These are phyloP conservation scores for Chrysaora quinquecirrha DNA, from an alignment of 30 jellyfish, hydroid and myxozoan species.

Conservation along the genomic window DNA sequence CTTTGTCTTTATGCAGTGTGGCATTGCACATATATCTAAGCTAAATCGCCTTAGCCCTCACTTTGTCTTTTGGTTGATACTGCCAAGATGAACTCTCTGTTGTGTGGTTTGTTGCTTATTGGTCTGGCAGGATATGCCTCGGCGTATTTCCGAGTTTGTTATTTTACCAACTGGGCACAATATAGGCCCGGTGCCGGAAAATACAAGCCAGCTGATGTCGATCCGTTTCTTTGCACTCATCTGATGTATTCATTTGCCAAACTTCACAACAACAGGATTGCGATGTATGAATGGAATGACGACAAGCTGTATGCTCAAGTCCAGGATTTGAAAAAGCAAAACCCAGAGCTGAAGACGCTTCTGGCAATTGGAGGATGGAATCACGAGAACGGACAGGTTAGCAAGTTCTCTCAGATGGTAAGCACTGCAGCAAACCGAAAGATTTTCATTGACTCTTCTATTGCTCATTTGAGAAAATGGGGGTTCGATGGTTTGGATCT, in stretches of 20 bases:
- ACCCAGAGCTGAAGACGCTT: conserved; percentile 76
- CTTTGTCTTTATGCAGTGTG: too few species aligned
- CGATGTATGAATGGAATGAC: conserved; percentile 87
- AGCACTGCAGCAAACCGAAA: conserved; percentile 73
- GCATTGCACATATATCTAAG: too few species aligned
- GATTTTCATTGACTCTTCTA: neutral
- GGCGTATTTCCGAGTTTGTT: conserved; percentile 80
- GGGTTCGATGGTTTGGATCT: neutral
- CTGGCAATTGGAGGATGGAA: conserved; percentile 97
- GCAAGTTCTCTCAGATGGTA: conserved; percentile 90
- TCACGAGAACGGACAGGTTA: conserved; percentile 82
- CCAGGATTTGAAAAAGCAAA: conserved; percentile 60
- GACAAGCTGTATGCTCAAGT: conserved; percentile 82
- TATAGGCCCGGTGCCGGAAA: conserved; percentile 85
- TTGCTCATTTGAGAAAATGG: neutral
- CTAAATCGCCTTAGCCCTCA: too few species aligned
- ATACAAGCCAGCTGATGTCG: conserved; percentile 80
- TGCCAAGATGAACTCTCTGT: neutral
- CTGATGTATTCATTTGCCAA: conserved; percentile 86
- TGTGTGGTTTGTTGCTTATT: neutral
- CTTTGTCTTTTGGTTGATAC: too few species aligned
- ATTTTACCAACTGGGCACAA: conserved; percentile 94
- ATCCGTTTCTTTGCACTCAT: conserved; percentile 84
- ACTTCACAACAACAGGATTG: conserved; percentile 53
- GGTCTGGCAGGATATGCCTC: conserved; percentile 36